These are phyloP conservation scores for Sicus ferrugineus DNA, from an alignment of 2,888 invertebrate genomes.

Conservation along the genomic window DNA sequence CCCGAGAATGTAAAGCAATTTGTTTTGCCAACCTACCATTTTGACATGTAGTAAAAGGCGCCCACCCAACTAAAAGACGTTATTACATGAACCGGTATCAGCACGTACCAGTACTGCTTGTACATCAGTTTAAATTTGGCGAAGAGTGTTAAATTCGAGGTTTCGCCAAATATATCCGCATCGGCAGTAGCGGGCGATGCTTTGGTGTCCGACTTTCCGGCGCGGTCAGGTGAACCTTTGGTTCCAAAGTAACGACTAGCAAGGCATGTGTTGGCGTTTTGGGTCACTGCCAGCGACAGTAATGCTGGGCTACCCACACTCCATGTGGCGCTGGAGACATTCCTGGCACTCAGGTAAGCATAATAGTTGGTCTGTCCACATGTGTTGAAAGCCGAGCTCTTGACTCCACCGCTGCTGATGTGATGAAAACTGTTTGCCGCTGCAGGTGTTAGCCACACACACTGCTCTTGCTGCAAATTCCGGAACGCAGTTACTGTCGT, in stretches of 20 bases:
- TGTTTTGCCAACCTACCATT: slow-evolving; percentile 70
- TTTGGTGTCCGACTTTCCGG: slow-evolving; percentile 51
- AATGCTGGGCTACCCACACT: no score
- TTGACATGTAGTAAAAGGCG: slow-evolving; percentile 84
- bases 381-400: not conserved
- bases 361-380: not conserved
- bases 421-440: not conserved
- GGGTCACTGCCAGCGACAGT: not conserved
- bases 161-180: slow-evolving; percentile 55
- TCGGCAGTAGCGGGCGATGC: slow-evolving; percentile 47
- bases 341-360: not conserved
- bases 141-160: slow-evolving; percentile 72
- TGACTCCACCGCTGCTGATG: not conserved
- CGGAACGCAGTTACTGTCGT: not conserved
- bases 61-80: slow-evolving; percentile 91
- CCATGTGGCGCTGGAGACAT: not conserved
- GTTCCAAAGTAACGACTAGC: slow-evolving; percentile 38
- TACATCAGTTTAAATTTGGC: slow-evolving; percentile 90
- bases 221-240: slow-evolving; percentile 44
- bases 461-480: slow-evolving; percentile 7
- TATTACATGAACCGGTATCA: slow-evolving; percentile 89
- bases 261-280: not conserved
- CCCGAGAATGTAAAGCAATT: not conserved
- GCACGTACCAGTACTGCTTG: slow-evolving; percentile 95
- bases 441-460: not conserved